phyloP scores from a whole-genome alignment of 2,113 vertebrate species.

The Paedocypris sp. region DNA sequence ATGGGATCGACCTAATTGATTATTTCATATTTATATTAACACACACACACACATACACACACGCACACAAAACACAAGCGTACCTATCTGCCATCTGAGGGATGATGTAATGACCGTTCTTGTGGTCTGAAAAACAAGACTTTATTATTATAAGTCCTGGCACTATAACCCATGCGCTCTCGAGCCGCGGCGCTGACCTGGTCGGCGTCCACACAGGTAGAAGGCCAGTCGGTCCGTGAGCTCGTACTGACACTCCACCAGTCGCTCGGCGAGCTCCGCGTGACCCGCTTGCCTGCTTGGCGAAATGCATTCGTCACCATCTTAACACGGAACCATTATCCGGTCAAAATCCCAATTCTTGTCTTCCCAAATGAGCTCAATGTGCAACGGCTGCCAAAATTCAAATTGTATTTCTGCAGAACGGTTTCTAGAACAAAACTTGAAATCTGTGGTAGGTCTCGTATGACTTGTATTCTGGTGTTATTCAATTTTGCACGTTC shows the following conservation, averaged over 20 bases:
- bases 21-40: no score
- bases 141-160: background rate
- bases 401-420: no score
- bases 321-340: no score
- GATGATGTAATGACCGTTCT: slow-evolving; percentile 98
- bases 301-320: background rate
- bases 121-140: slow-evolving; percentile 75
- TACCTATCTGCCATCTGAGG: slow-evolving; percentile 99
- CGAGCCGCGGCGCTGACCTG: slow-evolving; percentile 78
- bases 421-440: no score
- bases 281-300: slow-evolving; percentile 86
- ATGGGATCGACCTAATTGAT: no score
- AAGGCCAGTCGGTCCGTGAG: slow-evolving; percentile 93
- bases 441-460: no score
- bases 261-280: slow-evolving; percentile 84
- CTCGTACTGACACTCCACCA: slow-evolving; percentile 97
- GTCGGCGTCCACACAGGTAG: slow-evolving; percentile 91
- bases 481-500: no score
- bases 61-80: background rate
- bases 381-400: no score
- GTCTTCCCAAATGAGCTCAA: no score
- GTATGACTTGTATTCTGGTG: no score
- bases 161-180: background rate
- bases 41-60: background rate
- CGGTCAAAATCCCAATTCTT: no score